Conservation (phyloP, 2,113 vertebrate genomes). For the Myotis yumanensis region DNA sequence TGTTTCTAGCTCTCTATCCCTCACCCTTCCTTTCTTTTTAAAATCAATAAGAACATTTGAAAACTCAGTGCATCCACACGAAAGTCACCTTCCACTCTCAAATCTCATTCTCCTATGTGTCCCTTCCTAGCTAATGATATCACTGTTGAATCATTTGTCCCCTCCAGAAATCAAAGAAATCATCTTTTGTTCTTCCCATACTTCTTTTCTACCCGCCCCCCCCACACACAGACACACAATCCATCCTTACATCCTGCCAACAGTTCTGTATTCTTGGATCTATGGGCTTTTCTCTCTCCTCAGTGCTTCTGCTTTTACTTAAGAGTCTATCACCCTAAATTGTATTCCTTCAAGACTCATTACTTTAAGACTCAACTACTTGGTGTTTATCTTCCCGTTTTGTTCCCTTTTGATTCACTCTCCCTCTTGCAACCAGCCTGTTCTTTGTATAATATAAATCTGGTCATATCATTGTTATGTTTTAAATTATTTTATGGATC, state of each 20-base stretch:
- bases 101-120: background rate
- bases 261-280: background rate
- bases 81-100: background rate
- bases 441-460: constrained; percentile 34
- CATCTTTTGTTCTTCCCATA: background rate
- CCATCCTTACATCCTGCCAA: background rate
- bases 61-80: background rate
- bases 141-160: background rate
- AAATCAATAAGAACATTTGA: too few relatives aligned
- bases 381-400: background rate
- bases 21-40: too few relatives aligned
- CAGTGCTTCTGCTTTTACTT: background rate
- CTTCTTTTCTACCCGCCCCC: background rate
- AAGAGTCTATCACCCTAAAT: background rate
- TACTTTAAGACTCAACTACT: background rate
- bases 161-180: background rate
- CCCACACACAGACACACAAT: background rate
- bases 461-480: background rate
- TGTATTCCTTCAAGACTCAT: background rate
- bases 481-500: background rate
- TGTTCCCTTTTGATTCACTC: background rate
- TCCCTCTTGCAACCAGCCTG: background rate
- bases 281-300: background rate
- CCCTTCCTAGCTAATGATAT: background rate
- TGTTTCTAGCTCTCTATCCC: too few relatives aligned